Base-by-base conservation (phyloP, 2,113 vertebrate genomes). In the Seriola quinqueradiata region DNA sequence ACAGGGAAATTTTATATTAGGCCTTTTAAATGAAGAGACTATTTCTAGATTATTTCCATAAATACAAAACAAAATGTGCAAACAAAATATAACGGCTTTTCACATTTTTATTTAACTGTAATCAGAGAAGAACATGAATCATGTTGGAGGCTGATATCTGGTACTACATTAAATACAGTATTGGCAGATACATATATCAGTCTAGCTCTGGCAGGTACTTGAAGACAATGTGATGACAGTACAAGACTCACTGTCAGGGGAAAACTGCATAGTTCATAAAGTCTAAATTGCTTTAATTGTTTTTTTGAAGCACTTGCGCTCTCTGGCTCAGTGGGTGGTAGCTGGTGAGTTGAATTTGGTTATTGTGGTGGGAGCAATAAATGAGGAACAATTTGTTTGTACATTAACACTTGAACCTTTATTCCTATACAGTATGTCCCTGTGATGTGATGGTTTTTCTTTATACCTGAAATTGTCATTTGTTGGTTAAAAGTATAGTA, bases 311-410 rank as follows among this genome's bases (percentile, higher is more conserved):
- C 38, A 36, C 68, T 21, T 46, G 64, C 8, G 48, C 36, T 63
- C 8, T 42, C 12, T 64, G 55, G 17, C 58, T 76, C 72, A 23
- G 72, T 46, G 38, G 66, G 70, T 55, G 70, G 82, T 23, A 23
- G 68, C 28, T 34, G 12, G 58, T 21, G 21, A 4, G 50, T 8
- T 21, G 48, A 19, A 7, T 50, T 19, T 50, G 48, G 48, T 17
- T 17, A 17, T 19, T 52, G 19, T 52, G 7, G 19, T 52, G 19
- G 19, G 19, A 52, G 10, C n/a, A 3, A 17, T 64, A 61, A 67
- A 77, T 52, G 48, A 50, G 75, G 6, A 48, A 44, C 3, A 1
- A 0, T 28, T 28, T 28, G 28, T 28, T 28, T 28, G 28, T 28
- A 28, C 3, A 28, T 28, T 28, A 28, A 28, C 28, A 28, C 28